Base-by-base conservation (phyloP, 2,888 invertebrate species). In the Drosophila emarginata region DNA sequence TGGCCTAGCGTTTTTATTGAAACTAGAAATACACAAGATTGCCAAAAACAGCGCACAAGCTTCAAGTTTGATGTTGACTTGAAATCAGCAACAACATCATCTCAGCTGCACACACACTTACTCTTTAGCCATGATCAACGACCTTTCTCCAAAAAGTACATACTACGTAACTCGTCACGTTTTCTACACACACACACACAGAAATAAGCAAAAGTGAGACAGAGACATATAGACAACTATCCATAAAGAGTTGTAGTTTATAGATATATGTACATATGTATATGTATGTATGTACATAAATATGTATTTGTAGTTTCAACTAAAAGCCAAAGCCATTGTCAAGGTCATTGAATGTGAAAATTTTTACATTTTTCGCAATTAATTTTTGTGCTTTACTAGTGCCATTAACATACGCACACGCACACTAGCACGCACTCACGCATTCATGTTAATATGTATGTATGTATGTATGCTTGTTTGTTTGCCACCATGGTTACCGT, bases 341-440 rank as follows among this genome's bases (percentile, higher is more conserved):
- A 84, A 84, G 83, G 83, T 84, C 83, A 86, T 84, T 84, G 83
- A 83, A 84, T 84, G 88, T 70, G 83, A 80, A 88, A 85, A 72
- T 80, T 76, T 85, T 70, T 76, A 76, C 45, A 74, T 73, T 85
- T 80, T 80, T 84, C 65, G 76, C 88, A 86, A 88, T 84, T 86
- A 80, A 86, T 86, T 79, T 78, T 73, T 71, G 54, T 53, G 73
- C 60, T 65, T 60, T 50, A 72, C 50, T 58, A 68, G 26, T 72
- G 78, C 70, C 61, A 73, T 73, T 74, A 73, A 74, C 71, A 78
- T 80, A 70, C 74, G 74, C 72, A 67, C 67, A 72, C 61, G 15
- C 60, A 59, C 72, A 67, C 74, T 67, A 58, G n/a, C 60, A 66
- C 50, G 56, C 65, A 56, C 32, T 36, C 56, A 37, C 21, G 36